These are phyloP conservation scores for Cottoperca gobio DNA, from an alignment of 2,797 vertebrate genomes.

Conservation along the genomic window DNA sequence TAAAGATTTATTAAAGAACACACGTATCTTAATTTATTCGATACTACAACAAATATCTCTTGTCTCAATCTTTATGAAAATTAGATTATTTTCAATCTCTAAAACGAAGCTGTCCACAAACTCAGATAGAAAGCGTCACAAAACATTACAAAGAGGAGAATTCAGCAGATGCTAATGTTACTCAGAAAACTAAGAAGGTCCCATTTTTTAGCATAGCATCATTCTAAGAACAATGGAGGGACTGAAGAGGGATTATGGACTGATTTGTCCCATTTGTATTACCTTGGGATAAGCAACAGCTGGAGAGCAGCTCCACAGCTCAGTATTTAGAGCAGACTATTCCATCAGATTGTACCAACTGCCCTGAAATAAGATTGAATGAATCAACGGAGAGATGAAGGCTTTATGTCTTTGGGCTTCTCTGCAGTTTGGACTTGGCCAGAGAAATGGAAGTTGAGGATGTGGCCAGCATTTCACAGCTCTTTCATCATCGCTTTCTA, in stretches of 20 bases:
- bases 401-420: constrained; percentile 62
- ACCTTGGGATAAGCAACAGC: constrained; percentile 87
- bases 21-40: neutral
- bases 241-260: constrained; percentile 83
- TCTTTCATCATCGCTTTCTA: constrained; percentile 49
- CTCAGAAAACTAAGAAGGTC: constrained; percentile 70
- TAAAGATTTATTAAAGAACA: neutral
- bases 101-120: constrained; percentile 21
- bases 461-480: constrained; percentile 51
- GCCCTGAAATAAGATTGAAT: constrained; percentile 81
- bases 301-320: constrained; percentile 82
- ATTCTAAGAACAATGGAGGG: constrained; percentile 81
- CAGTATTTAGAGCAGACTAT: constrained; percentile 83
- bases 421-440: constrained; percentile 54
- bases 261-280: constrained; percentile 86
- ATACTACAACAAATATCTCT: neutral
- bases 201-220: constrained; percentile 66
- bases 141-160: constrained; percentile 47
- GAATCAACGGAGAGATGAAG: constrained; percentile 75
- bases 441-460: constrained; percentile 66
- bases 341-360: constrained; percentile 81
- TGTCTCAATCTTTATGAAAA: constrained; percentile 24
- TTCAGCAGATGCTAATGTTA: constrained; percentile 66
- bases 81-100: constrained; percentile 14
- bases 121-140: constrained; percentile 14